phyloP scores from a whole-genome alignment of 2,888 invertebrate species.

The Ethmia dodecea region DNA sequence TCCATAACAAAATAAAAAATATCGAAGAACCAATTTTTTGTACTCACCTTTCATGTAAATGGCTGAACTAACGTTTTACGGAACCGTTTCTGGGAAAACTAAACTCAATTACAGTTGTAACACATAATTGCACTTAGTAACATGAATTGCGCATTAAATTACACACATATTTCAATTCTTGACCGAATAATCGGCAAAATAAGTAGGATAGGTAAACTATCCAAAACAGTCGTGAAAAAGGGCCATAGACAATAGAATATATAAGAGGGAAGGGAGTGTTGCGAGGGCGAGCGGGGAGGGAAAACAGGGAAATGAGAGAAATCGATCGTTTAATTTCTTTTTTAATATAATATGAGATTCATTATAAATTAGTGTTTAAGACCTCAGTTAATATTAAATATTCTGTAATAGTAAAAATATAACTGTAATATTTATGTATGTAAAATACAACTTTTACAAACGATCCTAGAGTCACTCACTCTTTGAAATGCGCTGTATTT shows the following conservation, averaged over 20 bases:
- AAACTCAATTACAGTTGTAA: conserved; percentile 44
- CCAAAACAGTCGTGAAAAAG: conserved; percentile 77
- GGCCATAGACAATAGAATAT: conserved; percentile 55
- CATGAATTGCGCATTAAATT: conserved; percentile 41
- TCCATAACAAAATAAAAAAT: conserved; percentile 52
- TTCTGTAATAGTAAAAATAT: too few relatives aligned
- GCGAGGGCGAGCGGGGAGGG: conserved; percentile 4
- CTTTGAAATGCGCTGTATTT: too few relatives aligned
- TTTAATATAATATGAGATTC: neutral
- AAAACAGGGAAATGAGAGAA: conserved; percentile 1
- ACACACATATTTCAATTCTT: conserved; percentile 54
- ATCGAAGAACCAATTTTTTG: conserved; percentile 68
- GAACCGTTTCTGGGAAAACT: conserved; percentile 31
- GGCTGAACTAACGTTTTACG: conserved; percentile 61
- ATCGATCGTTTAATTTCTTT: conserved; percentile 21
- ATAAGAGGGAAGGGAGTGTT: conserved; percentile 5
- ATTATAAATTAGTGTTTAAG: neutral
- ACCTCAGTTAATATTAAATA: too few relatives aligned
- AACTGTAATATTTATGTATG: too few relatives aligned
- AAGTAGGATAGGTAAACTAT: conserved; percentile 71
- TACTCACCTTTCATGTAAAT: conserved; percentile 77
- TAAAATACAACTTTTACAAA: too few relatives aligned
- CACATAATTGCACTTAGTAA: conserved; percentile 50
- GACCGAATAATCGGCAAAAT: conserved; percentile 71
- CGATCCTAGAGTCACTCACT: too few relatives aligned